phyloP scores from a whole-genome alignment of 1,140 invertebrate species.

The Harpegnathos saltator region DNA sequence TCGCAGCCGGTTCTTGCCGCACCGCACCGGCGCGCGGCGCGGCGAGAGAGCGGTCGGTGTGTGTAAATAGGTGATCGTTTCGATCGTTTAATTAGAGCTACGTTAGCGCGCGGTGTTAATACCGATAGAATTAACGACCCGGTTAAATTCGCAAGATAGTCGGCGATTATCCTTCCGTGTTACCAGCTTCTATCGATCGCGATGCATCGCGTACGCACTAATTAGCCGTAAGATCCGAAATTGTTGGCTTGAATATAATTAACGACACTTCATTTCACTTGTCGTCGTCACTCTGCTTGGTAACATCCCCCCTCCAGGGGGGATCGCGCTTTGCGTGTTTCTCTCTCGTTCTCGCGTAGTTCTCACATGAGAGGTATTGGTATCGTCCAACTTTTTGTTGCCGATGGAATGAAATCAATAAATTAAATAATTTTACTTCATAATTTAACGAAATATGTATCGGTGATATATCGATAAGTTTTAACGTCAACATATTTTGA shows the following conservation, averaged over 20 bases:
- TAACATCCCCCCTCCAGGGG: not conserved
- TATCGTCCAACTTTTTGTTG: too few relatives aligned
- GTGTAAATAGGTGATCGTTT: slow-evolving; percentile 50
- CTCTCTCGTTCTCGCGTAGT: too few relatives aligned
- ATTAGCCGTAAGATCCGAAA: not conserved
- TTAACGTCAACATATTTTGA: too few relatives aligned
- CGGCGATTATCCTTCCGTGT: slow-evolving; percentile 16
- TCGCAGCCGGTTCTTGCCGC: slow-evolving; percentile 36
- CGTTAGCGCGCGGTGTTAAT: slow-evolving; percentile 39
- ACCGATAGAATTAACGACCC: slow-evolving; percentile 5
- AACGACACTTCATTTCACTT: not conserved
- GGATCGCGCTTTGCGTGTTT: not conserved
- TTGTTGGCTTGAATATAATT: not conserved
- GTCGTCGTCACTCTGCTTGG: not conserved
- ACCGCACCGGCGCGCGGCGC: too few relatives aligned
- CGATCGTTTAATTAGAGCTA: slow-evolving; percentile 53
- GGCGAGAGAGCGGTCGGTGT: slow-evolving; percentile 10
- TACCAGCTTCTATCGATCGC: slow-evolving; percentile 14
- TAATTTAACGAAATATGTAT: too few relatives aligned
- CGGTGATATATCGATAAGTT: too few relatives aligned
- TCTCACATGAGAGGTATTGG: too few relatives aligned
- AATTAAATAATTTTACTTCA: too few relatives aligned
- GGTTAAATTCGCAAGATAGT: slow-evolving; percentile 26
- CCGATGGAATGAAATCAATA: too few relatives aligned
- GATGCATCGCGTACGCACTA: not conserved